Percentiles rank a stretch among this genome's conserved stretches.
Evolutionary conservation across 2,888 invertebrate species (phyloP).

Genomic region (Plebejus argus): DNA sequence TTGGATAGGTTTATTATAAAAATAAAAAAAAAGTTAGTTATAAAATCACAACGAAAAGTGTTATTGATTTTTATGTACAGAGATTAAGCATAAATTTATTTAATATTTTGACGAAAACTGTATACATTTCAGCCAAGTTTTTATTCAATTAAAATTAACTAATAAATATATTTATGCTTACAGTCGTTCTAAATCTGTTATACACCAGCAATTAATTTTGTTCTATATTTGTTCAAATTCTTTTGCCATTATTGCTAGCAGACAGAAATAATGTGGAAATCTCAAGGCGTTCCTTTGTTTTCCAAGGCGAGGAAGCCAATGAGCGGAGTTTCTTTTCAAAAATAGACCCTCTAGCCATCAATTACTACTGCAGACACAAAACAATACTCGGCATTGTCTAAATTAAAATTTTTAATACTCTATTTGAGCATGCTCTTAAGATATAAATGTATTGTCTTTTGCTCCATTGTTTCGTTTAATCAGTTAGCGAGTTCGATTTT

Average conservation of each 20-base stretch:
- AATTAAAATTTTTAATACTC: slow-evolving; percentile 40
- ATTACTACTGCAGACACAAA: slow-evolving; percentile 42
- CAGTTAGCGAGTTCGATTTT: not conserved
- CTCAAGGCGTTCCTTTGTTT: slow-evolving; percentile 45
- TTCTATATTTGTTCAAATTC: slow-evolving; percentile 24
- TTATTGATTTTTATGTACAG: too few species aligned
- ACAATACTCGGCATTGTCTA: slow-evolving; percentile 42
- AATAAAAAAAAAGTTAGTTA: too few species aligned
- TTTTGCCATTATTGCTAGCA: slow-evolving; percentile 31
- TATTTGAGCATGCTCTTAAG: slow-evolving; percentile 22
- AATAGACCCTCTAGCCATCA: slow-evolving; percentile 45
- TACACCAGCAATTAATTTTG: not conserved
- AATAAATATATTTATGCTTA: not conserved
- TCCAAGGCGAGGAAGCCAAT: slow-evolving; percentile 45
- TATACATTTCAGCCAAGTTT: too few species aligned
- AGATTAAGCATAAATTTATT: too few species aligned
- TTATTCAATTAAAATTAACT: too few species aligned
- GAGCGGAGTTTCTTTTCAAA: slow-evolving; percentile 45
- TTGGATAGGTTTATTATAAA: too few species aligned
- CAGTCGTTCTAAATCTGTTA: not conserved
- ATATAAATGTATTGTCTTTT: slow-evolving; percentile 4
- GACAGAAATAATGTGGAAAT: slow-evolving; percentile 44
- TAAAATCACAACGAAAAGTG: too few species aligned
- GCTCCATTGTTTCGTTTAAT: not conserved
- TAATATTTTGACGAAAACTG: too few species aligned